Base-by-base conservation (phyloP, 2,888 invertebrate species). In the Apotomis betuletana region DNA sequence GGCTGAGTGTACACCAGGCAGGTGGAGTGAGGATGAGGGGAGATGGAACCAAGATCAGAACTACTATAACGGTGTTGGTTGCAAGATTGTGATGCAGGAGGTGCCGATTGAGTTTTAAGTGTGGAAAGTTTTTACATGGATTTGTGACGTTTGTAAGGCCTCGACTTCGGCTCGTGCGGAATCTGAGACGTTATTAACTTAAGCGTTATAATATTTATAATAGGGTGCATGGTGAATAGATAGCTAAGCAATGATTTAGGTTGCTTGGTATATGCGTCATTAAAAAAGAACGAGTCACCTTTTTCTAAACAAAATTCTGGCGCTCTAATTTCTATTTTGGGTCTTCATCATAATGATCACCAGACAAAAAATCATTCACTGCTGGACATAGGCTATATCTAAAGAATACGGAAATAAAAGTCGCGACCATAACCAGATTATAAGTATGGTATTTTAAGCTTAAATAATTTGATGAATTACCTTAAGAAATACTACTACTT, bases 31-130 rank as follows among this genome's bases (percentile, higher is more conserved):
- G 27, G 27, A 79, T 70, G 83, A 85, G 0, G 77, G 77, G 0
- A 78, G 61, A 60, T 67, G 60, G 49, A 77, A 78, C 9, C 67
- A 70, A 4, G 78, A 52, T 55, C 60, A 64, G 55, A 67, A 36
- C 13, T 49, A 36, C 12, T 77, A 84, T 6, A 82, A 84, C n/a
- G 81, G 77, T 76, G 77, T 83, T 70, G 84, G 84, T 0, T 90
- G 87, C 77, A 90, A 86, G 55, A 71, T 91, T 13, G 79, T 89
- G 0, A 82, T 90, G 84, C 90, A 90, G 41, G 92, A 91, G 73
- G 92, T 92, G 12, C 92, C 92, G 0, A 90, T 92, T 13, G 91
- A 92, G 73, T 92, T 91, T 79, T 91, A 77, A 79, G 27, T 71
- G 12, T 58, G 12, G 15, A 15, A 27, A 27, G 27, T 27, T 27